Conservation (phyloP, 2,113 vertebrate species). For the Ursus arctos region DNA sequence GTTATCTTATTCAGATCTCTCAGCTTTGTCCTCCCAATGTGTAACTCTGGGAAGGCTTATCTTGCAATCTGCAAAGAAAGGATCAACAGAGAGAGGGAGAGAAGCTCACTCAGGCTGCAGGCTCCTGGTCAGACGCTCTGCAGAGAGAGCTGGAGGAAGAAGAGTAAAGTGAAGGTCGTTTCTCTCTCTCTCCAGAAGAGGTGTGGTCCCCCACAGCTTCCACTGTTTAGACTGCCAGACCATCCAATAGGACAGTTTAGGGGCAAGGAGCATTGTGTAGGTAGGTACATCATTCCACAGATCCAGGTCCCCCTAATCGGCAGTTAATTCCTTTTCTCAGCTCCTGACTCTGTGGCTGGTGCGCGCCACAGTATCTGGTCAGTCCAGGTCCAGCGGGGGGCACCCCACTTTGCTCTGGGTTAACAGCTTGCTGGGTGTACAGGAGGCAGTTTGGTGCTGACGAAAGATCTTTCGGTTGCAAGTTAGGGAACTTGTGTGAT, state of each 20-base stretch:
- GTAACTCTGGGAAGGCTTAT: constrained; percentile 23
- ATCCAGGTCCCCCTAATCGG: not conserved
- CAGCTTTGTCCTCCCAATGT: constrained; percentile 46
- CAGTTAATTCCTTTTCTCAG: not conserved
- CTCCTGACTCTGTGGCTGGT: not conserved
- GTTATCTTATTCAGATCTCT: constrained; percentile 50
- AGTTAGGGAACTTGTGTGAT: not conserved
- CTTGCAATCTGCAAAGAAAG: constrained; percentile 4
- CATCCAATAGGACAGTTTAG: not conserved
- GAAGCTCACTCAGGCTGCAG: not conserved
- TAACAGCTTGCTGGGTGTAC: not conserved
- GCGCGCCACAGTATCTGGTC: not conserved
- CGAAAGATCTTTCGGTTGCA: not conserved
- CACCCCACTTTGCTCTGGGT: too few relatives aligned
- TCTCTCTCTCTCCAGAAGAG: not conserved
- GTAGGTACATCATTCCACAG: not conserved
- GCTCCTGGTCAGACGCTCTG: constrained; percentile 10
- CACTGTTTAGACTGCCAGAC: not conserved
- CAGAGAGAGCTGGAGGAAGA: not conserved
- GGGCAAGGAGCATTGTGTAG: not conserved
- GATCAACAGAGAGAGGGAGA: not conserved
- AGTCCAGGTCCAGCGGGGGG: not conserved
- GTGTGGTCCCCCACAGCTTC: too few relatives aligned
- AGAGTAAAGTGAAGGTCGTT: not conserved
- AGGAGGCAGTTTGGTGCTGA: not conserved